Base-by-base conservation (phyloP, 1,140 invertebrate genomes). In the Monochamus saltuarius region DNA sequence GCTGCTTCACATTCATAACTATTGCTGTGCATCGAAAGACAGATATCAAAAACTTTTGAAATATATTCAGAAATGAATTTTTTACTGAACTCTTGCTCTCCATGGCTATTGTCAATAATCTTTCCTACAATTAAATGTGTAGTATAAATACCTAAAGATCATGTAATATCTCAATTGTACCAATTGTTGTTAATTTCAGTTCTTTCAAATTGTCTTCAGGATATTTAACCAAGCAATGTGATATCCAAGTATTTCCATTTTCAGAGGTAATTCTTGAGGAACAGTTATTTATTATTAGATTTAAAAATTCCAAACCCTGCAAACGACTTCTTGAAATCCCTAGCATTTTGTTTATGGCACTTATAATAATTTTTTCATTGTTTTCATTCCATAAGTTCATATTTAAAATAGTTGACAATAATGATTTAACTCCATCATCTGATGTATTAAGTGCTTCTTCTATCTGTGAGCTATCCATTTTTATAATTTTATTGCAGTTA, bases 201-300 rank as follows among this genome's bases (percentile, higher is more conserved):
- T 65, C 62, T 47, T 50, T 56, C 42, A 65, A 60, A 9, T 40
- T 40, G 53, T 65, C 62, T 14, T 59, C 62, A 39, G 53, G n/a
- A 58, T 56, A 60, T 42, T 65, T 65, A 7, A 65, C 37, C 14
- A 61, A 37, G 35, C 62, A 65, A 46, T 61, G 46, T 42, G 51
- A 45, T 4, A 57, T 54, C 62, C 62, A 65, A 36, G 29, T 56
- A 10, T 61, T 36, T 22, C 53, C 58, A 40, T 65, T 61, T 8
- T 65, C 58, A 16, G 7, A 16, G 7, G 60, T 47, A 29, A 50
- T 34, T 42, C 16, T 19, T 13, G 43, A 2, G 16, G 56, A 51
- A 38, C 53, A 65, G 29, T 49, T 57, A 13, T 52, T 52, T 13
- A 65, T 52, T 42, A 61, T 14, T 14, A 57, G 17, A 37, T 54